Evolutionary conservation across 1,140 invertebrate species (phyloP), one percentile per base, ranked within the genome.

Genomic region (Hycleus cichorii): DNA sequence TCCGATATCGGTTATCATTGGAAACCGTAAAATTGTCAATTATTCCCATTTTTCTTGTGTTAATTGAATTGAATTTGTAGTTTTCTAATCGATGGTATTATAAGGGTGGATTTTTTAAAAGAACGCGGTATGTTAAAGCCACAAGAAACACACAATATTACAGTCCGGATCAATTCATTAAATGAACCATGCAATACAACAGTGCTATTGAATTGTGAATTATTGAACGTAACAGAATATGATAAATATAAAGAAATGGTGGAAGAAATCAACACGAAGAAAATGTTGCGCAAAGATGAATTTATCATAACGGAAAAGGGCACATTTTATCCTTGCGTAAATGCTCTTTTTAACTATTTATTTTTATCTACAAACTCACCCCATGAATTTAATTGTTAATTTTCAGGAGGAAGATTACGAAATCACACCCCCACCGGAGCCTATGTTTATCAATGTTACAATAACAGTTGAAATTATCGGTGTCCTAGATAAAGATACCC

Each of bases 1-100:
- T 32, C 27, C 12, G 44, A 59, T 8, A 58, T 70, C 4, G 57
- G 63, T 10, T 70, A 67, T 53, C 39, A 26, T 4, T 63, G 58
- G 58, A 27, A 49, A 50, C 12, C 32, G 62, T 63, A 26, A 26
- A 49, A 32, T 32, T 51, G 42, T 12, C 39, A 39, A 48, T 27
- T 9, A 32, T 46, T 46, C 9, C 8, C n/a, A 46, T 4, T 45
- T 42, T 42, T n/a, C 4, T 42, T n/a, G 1, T 42, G 5, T 10
- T 42, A 39, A 39, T 7, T 10, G 6, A 39, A 7, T 42, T 4
- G 2, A 52, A 53, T 42, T 39, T 46, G 43, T 1, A 52, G 43
- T n/a, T 26, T 53, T 39, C 5, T 24, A n/a, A 50, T 47, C 25
- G 45, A 51, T 18, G 38, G 39, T 38, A 52, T 58, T 11, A 26